These are phyloP conservation scores for Brassicogethes aeneus DNA, from an alignment of 2,888 invertebrate genomes.

Conservation along the genomic window DNA sequence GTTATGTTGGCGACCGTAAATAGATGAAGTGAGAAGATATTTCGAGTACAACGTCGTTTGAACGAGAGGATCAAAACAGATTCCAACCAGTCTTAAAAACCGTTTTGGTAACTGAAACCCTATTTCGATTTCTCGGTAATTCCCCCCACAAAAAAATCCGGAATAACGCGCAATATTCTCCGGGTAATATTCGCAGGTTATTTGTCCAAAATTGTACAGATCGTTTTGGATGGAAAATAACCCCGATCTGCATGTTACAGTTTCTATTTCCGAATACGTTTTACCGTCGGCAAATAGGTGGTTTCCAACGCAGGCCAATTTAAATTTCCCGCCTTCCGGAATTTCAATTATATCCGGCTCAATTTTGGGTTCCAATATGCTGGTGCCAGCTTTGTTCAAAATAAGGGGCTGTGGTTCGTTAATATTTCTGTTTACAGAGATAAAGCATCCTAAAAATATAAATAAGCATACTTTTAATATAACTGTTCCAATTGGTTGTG, in stretches of 20 bases:
- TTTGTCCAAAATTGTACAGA: neutral
- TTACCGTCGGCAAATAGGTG: neutral
- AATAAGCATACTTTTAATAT: too few relatives aligned
- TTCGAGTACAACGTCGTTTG: slow-evolving; percentile 47
- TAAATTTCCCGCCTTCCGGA: neutral
- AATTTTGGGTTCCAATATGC: neutral
- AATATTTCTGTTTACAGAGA: neutral
- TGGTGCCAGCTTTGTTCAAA: neutral
- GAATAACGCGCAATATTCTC: slow-evolving; percentile 37
- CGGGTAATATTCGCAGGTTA: slow-evolving; percentile 3
- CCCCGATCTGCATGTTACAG: neutral
- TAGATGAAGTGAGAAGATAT: slow-evolving; percentile 41
- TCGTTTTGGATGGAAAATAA: neutral
- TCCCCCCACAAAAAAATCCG: slow-evolving; percentile 38
- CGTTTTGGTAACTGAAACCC: slow-evolving; percentile 44
- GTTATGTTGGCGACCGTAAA: slow-evolving; percentile 42
- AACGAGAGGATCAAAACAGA: slow-evolving; percentile 47
- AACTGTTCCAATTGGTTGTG: too few relatives aligned
- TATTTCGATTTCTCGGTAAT: slow-evolving; percentile 32
- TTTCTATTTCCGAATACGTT: neutral
- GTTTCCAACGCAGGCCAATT: neutral
- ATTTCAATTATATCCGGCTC: neutral
- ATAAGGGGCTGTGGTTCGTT: neutral
- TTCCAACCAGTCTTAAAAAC: slow-evolving; percentile 43
- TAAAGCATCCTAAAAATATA: neutral